A percentile compares a stretch with the other conserved stretches of the same genome.
phyloP scores from a whole-genome alignment of 92 coral and sea anemone genomes.

The Bergia sp. region DNA sequence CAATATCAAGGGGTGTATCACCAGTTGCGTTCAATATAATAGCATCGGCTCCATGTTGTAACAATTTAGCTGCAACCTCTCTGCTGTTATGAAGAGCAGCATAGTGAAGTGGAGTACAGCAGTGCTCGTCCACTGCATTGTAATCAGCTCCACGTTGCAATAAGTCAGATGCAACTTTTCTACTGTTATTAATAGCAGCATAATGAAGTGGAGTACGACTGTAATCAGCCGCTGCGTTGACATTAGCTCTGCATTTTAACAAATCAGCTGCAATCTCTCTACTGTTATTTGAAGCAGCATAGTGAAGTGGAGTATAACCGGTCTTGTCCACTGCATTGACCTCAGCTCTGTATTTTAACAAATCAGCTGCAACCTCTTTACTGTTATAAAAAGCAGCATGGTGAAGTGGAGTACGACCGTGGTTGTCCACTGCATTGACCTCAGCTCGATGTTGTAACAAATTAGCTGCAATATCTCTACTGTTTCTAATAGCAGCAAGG shows the following conservation, averaged over 20 bases:
- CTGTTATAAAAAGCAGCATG: conserved; percentile 1
- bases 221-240: neutral
- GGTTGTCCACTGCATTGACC: neutral
- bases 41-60: too few species aligned
- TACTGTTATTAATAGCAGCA: neutral
- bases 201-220: neutral
- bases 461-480: neutral
- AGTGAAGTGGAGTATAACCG: too few species aligned
- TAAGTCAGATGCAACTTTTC: neutral
- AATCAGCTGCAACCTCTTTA: neutral
- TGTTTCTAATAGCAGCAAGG: neutral
- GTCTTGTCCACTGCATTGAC: too few species aligned
- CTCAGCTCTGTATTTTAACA: too few species aligned
- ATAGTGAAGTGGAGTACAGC: conserved; percentile 10
- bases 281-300: too few species aligned
- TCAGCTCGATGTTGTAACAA: neutral
- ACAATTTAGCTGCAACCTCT: too few species aligned
- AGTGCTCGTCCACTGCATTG: conserved; percentile 41
- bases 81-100: too few species aligned
- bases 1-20: too few species aligned
- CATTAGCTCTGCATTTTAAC: conserved; percentile 1
- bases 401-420: neutral
- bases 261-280: neutral
- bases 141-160: neutral
- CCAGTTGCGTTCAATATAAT: too few species aligned